Evolutionary conservation across 1,140 invertebrate genomes (phyloP), one percentile per base, ranked within the genome.

Genomic region (Aphaenogaster floridana): DNA sequence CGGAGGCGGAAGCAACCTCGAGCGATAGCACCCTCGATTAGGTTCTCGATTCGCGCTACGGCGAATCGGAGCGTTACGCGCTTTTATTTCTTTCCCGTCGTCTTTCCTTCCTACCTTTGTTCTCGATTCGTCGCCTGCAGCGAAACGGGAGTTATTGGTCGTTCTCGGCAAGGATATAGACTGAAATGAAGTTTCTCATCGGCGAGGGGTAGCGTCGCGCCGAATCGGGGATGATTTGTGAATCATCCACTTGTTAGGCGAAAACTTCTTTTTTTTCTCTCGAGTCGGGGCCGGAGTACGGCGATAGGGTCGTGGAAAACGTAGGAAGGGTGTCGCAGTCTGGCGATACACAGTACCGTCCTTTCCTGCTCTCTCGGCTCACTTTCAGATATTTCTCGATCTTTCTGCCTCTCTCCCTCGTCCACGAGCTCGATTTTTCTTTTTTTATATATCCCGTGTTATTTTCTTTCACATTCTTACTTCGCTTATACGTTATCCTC

Each of bases 171-270:
- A 52, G 45, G 42, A 79, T 87, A 78, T 83, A 86, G 86, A 90
- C 77, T 80, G 81, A 52, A 86, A 90, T 79, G 83, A 91, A 90
- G 87, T 91, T 91, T 86, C 87, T 79, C 72, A 83, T 79, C 42
- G 61, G 7, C 0, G 71, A 1, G 57, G 88, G 59, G 64, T 34
- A 17, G 50, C 59, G 42, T 68, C 63, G 48, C 45, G 34, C 66
- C 90, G 86, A 93, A 92, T 93, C 90, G 91, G 92, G 88, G 87
- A 93, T 93, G 93, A 93, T 93, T 93, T 92, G 91, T 93, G 92
- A 93, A 93, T 93, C 93, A 93, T 93, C 92, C 92, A 93, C 92
- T 93, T 93, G 93, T 93, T 93, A 93, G 87, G 88, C 91, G 85
- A 91, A 93, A 93, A 91, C 78, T 61, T 88, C 90, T 91, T 86